These are phyloP conservation scores for Heliopora coerulea DNA, from an alignment of 92 coral and sea anemone species.

Conservation along the genomic window DNA sequence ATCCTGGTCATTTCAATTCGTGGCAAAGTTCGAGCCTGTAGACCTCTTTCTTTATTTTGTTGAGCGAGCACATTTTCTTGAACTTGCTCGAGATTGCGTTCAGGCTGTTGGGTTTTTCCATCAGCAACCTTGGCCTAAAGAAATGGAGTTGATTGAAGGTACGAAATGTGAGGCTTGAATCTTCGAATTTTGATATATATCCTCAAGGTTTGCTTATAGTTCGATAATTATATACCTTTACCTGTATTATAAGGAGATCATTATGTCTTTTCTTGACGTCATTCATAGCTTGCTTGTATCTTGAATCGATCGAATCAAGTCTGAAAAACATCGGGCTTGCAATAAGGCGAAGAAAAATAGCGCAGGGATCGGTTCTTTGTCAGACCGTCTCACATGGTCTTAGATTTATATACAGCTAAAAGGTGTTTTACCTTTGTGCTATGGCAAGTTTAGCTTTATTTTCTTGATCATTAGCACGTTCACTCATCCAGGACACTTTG, in stretches of 20 bases:
- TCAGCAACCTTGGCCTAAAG: neutral
- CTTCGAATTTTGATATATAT: no score
- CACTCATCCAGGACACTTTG: slow-evolving; percentile 23
- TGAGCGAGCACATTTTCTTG: neutral
- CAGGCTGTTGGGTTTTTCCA: neutral
- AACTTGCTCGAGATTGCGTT: neutral
- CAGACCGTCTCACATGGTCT: no score
- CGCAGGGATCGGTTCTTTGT: no score
- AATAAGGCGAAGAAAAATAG: no score
- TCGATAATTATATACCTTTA: neutral
- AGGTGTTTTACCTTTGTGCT: slow-evolving; percentile 29
- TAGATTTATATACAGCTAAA: no score
- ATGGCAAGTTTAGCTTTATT: neutral
- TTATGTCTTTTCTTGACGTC: slow-evolving; percentile 10
- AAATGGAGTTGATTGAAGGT: neutral
- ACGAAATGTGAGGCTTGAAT: no score
- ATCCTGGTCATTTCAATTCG: neutral
- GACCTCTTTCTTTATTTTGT: neutral
- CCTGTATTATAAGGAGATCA: slow-evolving; percentile 10
- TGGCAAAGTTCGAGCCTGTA: slow-evolving; percentile 15
- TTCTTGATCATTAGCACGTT: neutral
- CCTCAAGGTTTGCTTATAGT: no score
- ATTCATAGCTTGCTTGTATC: slow-evolving; percentile 1
- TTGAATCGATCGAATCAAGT: slow-evolving; percentile 8
- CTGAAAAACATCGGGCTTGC: neutral